Base-by-base conservation (phyloP, 2,797 vertebrate species). In the Pangasius mekongensis region DNA sequence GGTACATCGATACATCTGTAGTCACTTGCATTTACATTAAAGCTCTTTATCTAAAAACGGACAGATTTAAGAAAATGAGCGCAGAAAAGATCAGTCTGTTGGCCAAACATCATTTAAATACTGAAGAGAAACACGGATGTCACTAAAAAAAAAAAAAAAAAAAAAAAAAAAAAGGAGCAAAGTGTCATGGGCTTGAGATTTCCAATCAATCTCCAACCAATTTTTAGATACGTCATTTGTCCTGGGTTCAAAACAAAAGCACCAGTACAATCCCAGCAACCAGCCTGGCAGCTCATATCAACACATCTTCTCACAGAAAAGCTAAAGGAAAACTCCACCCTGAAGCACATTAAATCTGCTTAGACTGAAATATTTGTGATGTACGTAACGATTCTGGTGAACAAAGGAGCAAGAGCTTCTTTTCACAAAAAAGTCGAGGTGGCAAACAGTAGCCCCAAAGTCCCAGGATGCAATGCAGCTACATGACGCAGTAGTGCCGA, bases 1-100 rank as follows among this genome's bases (percentile, higher is more conserved):
- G 52, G 9, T 58, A 88, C 87, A 81, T 87, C 91, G 91, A 92
- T 90, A 71, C 66, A 87, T 92, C 67, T 91, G 89, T 89, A 89
- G 89, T 89, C 66, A 88, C 91, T 90, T 87, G 85, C 67, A 84
- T 85, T 89, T 84, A 84, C 69, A 90, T 88, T 93, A 86, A 91
- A 92, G 91, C 64, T 89, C 76, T 83, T 93, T 36, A 91, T 92
- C 93, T 88, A 91, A 95, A 94, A 94, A 94, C 5, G 18, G 86
- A 90, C 71, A 77, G 81, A 82, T 93, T 76, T 89, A 87, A 88
- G 74, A 87, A 91, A 92, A 91, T 43, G 86, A 89, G 85, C 85
- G 90, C 83, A 86, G 81, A 74, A 58, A 87, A 39, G 36, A n/a
- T 39, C 30, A 13, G 5, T 13, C 67, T 87, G 92, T 89, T 92